These are phyloP conservation scores for Hemibagrus wyckioides DNA, from an alignment of 2,113 vertebrate species.

Conservation along the genomic window DNA sequence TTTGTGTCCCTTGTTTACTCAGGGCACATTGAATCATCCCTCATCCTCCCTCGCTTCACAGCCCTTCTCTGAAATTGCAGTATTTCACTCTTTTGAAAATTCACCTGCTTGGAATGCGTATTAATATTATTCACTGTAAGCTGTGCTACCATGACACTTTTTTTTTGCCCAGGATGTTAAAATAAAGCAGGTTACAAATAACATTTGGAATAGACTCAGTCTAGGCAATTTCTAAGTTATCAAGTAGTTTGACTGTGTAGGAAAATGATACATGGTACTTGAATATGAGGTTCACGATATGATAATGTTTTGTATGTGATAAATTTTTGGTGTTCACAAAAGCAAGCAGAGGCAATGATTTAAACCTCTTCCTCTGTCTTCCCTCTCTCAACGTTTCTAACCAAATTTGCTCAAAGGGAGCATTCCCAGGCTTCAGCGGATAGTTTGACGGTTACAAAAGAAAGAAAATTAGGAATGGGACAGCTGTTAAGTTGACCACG, in stretches of 20 bases:
- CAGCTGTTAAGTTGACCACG: not conserved
- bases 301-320: not conserved
- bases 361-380: not conserved
- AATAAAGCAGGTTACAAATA: not conserved
- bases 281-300: not conserved
- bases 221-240: not conserved
- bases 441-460: conserved; percentile 63
- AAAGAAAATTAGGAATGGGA: conserved; percentile 56
- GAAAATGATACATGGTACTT: not conserved
- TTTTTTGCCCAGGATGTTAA: not conserved
- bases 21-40: not conserved
- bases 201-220: not conserved
- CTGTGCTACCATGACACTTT: not conserved
- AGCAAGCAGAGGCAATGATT: not conserved
- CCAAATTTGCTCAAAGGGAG: conserved; percentile 65
- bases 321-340: not conserved
- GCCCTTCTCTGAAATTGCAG: not conserved
- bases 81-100: not conserved
- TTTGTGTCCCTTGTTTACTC: not conserved
- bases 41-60: not conserved
- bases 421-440: conserved; percentile 67
- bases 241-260: not conserved
- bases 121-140: not conserved
- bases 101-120: not conserved
- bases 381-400: conserved; percentile 38